Evolutionary conservation across 1,140 invertebrate species (phyloP).

Genomic region (Conopomorpha cramerella): DNA sequence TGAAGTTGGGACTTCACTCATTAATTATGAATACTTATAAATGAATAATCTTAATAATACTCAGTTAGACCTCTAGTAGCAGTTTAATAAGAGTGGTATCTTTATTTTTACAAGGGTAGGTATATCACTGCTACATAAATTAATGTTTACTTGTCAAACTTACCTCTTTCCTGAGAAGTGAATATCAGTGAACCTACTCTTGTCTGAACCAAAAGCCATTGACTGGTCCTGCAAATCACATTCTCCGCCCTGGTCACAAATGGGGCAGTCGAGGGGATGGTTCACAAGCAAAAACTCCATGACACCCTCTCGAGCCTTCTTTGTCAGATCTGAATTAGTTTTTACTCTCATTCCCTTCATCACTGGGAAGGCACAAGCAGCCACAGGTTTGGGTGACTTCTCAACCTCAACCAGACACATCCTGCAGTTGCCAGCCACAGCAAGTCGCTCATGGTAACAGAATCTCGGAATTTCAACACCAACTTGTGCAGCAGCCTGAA

Average conservation of each 20-base stretch:
- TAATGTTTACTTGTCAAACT: slow-evolving; percentile 4
- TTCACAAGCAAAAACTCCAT: slow-evolving; percentile 99
- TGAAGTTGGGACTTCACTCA: too few species aligned
- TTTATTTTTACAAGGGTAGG: too few species aligned
- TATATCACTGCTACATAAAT: neutral
- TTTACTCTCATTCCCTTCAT: slow-evolving; percentile 97
- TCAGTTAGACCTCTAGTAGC: too few species aligned
- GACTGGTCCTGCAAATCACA: slow-evolving; percentile 98
- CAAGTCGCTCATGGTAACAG: slow-evolving; percentile 98
- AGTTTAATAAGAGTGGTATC: too few species aligned
- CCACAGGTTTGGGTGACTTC: slow-evolving; percentile 92
- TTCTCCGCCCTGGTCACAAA: slow-evolving; percentile 99
- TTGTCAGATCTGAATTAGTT: slow-evolving; percentile 95
- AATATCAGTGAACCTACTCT: slow-evolving; percentile 93
- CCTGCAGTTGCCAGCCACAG: slow-evolving; percentile 97
- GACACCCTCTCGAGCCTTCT: slow-evolving; percentile 90
- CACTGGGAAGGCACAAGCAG: slow-evolving; percentile 99
- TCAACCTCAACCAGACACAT: slow-evolving; percentile 99
- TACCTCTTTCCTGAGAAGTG: slow-evolving; percentile 91
- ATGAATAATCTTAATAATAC: too few species aligned
- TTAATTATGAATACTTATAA: too few species aligned
- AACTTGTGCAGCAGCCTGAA: slow-evolving; percentile 89
- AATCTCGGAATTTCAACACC: slow-evolving; percentile 99
- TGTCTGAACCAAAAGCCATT: slow-evolving; percentile 98
- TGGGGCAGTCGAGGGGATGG: slow-evolving; percentile 98